Evolutionary conservation across 2,888 invertebrate genomes (phyloP).

Genomic region (Drosophila rubida): DNA sequence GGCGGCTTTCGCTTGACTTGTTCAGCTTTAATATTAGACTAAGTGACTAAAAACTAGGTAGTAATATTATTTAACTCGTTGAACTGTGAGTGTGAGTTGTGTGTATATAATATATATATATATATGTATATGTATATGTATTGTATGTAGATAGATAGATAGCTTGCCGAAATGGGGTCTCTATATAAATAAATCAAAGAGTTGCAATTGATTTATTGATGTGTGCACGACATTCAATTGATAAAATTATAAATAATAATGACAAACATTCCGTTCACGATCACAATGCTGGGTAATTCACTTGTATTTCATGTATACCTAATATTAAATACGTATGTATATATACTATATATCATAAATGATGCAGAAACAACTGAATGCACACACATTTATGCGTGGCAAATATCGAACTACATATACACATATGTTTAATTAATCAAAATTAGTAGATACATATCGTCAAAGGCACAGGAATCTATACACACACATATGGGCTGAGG

Average conservation of each 20-base stretch:
- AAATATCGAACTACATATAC: slow-evolving; percentile 4
- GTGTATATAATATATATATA: slow-evolving; percentile 4
- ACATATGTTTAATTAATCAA: slow-evolving; percentile 22
- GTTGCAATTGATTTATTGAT: slow-evolving; percentile 9
- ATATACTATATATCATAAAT: slow-evolving; percentile 28
- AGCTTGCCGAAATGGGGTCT: slow-evolving; percentile 7
- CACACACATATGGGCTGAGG: slow-evolving; percentile 54
- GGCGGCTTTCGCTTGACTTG: slow-evolving; percentile 34
- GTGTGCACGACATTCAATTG: slow-evolving; percentile 19
- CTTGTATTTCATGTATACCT: slow-evolving; percentile 29
- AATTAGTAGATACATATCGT: slow-evolving; percentile 53
- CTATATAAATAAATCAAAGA: slow-evolving; percentile 24
- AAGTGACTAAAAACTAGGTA: slow-evolving; percentile 28
- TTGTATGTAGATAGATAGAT: slow-evolving; percentile 13
- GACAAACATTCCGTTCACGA: slow-evolving; percentile 44
- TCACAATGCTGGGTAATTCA: slow-evolving; percentile 51
- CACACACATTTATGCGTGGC: not conserved
- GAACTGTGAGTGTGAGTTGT: slow-evolving; percentile 12
- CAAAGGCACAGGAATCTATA: slow-evolving; percentile 74
- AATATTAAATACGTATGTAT: slow-evolving; percentile 19
- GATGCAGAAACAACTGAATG: slow-evolving; percentile 20
- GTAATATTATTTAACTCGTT: slow-evolving; percentile 10
- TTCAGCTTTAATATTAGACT: slow-evolving; percentile 44
- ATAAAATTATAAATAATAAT: slow-evolving; percentile 38
- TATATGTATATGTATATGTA: too few species aligned